Conservation (phyloP, 2,888 invertebrate species). For the Hirtodrosophila alboralis region DNA sequence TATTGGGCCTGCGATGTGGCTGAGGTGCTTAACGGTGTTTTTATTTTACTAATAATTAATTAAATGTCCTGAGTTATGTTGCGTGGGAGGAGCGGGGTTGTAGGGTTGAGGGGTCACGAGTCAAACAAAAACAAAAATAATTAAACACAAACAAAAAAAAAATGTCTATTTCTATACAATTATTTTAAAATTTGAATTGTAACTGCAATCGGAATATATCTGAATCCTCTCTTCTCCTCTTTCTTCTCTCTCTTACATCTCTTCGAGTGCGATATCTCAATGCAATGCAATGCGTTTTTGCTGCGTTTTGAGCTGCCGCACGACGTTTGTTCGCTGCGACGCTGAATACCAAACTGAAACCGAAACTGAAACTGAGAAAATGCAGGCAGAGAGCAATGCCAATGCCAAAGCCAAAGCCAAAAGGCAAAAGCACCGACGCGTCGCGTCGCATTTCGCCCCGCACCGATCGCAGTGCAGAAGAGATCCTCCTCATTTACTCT, state of each 20-base stretch:
- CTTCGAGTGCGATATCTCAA: neutral
- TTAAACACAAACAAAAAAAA: conserved; percentile 14
- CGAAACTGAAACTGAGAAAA: conserved; percentile 9
- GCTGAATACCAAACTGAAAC: conserved; percentile 60
- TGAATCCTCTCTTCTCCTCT: neutral
- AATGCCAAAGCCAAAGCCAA: conserved; percentile 19
- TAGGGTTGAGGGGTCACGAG: neutral
- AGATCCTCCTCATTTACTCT: conserved; percentile 40
- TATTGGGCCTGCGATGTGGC: too few relatives aligned
- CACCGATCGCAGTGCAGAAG: conserved; percentile 46
- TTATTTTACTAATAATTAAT: conserved; percentile 14
- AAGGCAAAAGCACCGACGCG: conserved; percentile 26
- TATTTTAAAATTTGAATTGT: neutral
- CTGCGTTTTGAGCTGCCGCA: conserved; percentile 50
- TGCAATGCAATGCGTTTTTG: conserved; percentile 13
- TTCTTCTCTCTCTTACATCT: too few relatives aligned
- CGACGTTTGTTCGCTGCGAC: conserved; percentile 73
- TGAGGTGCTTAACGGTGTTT: conserved; percentile 19
- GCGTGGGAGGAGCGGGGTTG: too few relatives aligned
- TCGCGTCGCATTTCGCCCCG: too few relatives aligned
- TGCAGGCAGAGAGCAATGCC: conserved; percentile 62
- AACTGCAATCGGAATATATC: conserved; percentile 3
- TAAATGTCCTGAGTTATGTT: conserved; percentile 34
- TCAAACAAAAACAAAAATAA: conserved; percentile 11
- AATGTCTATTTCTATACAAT: neutral